phyloP scores from a whole-genome alignment of 2,113 vertebrate genomes.

The Glaucomys volans region DNA sequence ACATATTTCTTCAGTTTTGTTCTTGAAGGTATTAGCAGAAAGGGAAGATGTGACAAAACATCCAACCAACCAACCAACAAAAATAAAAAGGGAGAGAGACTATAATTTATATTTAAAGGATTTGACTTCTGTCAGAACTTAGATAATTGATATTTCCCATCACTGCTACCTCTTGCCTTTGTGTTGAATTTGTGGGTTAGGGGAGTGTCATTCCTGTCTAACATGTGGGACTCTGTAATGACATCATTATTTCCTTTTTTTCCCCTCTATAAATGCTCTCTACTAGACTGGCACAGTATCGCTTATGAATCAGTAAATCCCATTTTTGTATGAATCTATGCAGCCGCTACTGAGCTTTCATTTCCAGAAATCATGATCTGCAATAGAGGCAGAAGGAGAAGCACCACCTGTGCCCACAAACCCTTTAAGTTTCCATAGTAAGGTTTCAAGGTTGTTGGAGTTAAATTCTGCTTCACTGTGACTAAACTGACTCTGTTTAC shows the following conservation, averaged over 20 bases:
- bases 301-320: background rate
- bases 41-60: background rate
- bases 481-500: background rate
- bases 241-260: background rate
- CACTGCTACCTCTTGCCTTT: background rate
- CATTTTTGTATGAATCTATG: background rate
- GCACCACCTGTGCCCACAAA: slow-evolving; percentile 33
- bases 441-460: background rate
- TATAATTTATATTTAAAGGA: background rate
- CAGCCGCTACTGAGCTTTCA: slow-evolving; percentile 26
- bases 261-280: background rate
- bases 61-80: background rate
- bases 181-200: background rate
- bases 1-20: background rate
- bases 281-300: background rate
- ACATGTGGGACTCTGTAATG: background rate
- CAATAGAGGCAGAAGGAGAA: slow-evolving; percentile 1
- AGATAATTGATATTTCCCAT: background rate
- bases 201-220: background rate
- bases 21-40: background rate
- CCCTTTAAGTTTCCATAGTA: background rate
- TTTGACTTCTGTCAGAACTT: background rate
- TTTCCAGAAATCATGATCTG: slow-evolving; percentile 57
- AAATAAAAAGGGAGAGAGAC: background rate
- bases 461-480: background rate